Evolutionary conservation across 2,888 invertebrate genomes (phyloP).

Genomic region (Cremastinae sp.): DNA sequence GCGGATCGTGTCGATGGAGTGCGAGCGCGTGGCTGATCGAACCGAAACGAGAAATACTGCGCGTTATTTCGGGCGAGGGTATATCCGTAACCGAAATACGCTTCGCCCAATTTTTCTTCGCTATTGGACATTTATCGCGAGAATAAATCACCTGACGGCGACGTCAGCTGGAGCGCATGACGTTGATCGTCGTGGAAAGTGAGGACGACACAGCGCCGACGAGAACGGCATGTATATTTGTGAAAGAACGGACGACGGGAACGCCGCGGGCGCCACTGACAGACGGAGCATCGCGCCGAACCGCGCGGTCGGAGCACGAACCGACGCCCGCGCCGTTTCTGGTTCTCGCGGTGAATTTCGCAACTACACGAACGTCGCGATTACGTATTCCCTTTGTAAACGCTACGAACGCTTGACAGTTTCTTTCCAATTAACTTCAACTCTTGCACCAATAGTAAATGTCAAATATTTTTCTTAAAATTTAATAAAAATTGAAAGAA

Average conservation of each 20-base stretch:
- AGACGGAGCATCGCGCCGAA: slow-evolving; percentile 34
- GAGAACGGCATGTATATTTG: neutral
- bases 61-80: neutral
- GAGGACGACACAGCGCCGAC: neutral
- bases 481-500: too few species aligned
- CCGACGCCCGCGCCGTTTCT: slow-evolving; percentile 36
- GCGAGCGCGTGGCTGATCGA: slow-evolving; percentile 2
- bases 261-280: slow-evolving; percentile 52
- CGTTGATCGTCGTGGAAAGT: slow-evolving; percentile 3
- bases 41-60: neutral
- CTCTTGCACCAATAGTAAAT: too few species aligned
- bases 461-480: too few species aligned
- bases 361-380: slow-evolving; percentile 21
- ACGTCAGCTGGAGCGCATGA: slow-evolving; percentile 47
- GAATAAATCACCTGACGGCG: slow-evolving; percentile 42
- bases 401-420: too few species aligned
- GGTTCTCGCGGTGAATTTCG: slow-evolving; percentile 7
- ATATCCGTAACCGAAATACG: slow-evolving; percentile 27
- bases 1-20: slow-evolving; percentile 39
- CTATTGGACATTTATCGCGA: slow-evolving; percentile 7
- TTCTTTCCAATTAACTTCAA: too few species aligned
- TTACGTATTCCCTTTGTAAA: too few species aligned
- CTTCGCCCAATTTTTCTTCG: slow-evolving; percentile 10
- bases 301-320: slow-evolving; percentile 20
- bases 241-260: slow-evolving; percentile 11